phyloP scores from a whole-genome alignment of 2,888 invertebrate species.

The Sisyra nigra region DNA sequence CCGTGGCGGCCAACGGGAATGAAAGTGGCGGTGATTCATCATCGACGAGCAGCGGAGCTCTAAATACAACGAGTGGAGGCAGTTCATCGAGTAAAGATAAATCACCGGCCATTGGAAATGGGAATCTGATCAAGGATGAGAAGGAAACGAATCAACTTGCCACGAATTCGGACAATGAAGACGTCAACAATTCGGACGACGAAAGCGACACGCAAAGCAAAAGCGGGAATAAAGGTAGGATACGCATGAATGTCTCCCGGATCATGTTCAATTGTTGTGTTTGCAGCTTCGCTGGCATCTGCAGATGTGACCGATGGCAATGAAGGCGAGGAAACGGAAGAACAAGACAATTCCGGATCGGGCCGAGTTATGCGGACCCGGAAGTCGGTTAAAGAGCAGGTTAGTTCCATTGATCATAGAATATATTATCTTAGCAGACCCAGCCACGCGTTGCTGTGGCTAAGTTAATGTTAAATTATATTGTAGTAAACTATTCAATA shows the following conservation, averaged over 20 bases:
- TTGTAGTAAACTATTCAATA: no score
- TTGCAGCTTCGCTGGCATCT: not conserved
- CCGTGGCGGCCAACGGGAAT: constrained; percentile 10
- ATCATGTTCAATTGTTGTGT: no score
- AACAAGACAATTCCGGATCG: constrained; percentile 60
- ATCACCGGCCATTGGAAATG: not conserved
- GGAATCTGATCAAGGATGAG: constrained; percentile 3
- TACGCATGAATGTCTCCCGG: not conserved
- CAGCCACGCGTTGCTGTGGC: no score
- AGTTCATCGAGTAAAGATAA: not conserved
- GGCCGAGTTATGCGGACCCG: constrained; percentile 82
- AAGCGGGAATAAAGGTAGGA: constrained; percentile 30
- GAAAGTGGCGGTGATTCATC: constrained; percentile 3
- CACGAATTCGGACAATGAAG: constrained; percentile 55
- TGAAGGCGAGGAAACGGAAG: constrained; percentile 83
- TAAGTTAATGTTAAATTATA: no score
- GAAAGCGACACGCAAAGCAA: constrained; percentile 88
- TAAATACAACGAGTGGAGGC: no score
- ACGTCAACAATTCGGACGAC: constrained; percentile 68
- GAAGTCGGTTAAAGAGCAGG: constrained; percentile 62
- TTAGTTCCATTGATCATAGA: constrained; percentile 14
- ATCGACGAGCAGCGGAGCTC: constrained; percentile 2
- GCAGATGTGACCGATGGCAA: constrained; percentile 1
- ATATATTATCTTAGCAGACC: no score
- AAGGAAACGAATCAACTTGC: not conserved